These are phyloP conservation scores for Hyperopisus bebe DNA, from an alignment of 2,113 vertebrate species.

Conservation along the genomic window DNA sequence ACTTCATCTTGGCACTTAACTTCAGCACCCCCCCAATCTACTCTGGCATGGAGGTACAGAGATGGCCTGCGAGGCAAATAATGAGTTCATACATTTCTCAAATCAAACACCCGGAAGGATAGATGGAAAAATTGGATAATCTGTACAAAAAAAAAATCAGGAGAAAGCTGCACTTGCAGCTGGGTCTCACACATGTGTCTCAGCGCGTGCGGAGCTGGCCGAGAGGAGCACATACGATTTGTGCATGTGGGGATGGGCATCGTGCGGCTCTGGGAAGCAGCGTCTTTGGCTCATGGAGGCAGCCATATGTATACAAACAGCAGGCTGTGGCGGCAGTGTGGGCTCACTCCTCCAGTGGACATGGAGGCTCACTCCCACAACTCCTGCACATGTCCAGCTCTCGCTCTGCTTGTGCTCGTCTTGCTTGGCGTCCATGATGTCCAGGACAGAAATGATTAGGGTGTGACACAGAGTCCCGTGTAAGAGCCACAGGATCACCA, in stretches of 20 bases:
- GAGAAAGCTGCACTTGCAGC: background rate
- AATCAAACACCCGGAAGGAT: constrained; percentile 14
- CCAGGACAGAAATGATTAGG: background rate
- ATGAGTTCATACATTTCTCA: constrained; percentile 18
- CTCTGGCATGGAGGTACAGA: background rate
- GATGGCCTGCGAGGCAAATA: constrained; percentile 13
- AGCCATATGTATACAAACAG: background rate
- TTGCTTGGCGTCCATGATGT: background rate
- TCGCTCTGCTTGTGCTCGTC: background rate
- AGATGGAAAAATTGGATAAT: constrained; percentile 8
- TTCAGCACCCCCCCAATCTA: background rate
- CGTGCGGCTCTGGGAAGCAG: background rate
- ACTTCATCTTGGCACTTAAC: constrained; percentile 19
- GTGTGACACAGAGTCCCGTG: background rate
- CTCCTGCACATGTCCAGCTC: background rate
- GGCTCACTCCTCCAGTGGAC: background rate
- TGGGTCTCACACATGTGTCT: background rate
- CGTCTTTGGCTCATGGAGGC: background rate
- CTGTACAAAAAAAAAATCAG: background rate
- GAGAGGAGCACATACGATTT: background rate
- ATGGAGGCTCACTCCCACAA: background rate
- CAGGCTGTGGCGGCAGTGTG: background rate
- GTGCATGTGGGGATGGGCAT: background rate
- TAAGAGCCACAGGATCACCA: background rate
- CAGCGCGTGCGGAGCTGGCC: background rate